These are phyloP conservation scores for Megaleporinus macrocephalus DNA, from an alignment of 2,113 vertebrate species.

Conservation along the genomic window DNA sequence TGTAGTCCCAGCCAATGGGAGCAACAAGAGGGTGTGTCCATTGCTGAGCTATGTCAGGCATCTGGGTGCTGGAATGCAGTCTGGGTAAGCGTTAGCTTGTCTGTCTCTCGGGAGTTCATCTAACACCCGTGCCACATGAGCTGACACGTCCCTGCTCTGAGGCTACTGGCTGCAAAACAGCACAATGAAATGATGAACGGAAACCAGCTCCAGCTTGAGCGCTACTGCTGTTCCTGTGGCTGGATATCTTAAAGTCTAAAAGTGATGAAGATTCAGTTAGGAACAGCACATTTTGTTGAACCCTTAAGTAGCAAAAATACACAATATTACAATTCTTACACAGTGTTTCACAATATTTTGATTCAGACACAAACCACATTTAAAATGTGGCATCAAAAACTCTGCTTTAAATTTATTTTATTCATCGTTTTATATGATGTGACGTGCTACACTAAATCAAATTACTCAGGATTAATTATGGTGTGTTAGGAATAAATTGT, in stretches of 20 bases:
- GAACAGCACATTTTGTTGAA: too few relatives aligned
- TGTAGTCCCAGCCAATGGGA: constrained; percentile 36
- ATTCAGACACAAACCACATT: too few relatives aligned
- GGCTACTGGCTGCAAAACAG: constrained; percentile 7
- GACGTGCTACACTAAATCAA: too few relatives aligned
- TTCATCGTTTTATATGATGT: too few relatives aligned
- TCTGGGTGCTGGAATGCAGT: constrained; percentile 69
- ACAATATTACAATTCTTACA: too few relatives aligned
- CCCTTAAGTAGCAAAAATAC: neutral
- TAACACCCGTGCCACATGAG: constrained; percentile 48
- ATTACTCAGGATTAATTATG: too few relatives aligned
- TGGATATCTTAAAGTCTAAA: too few relatives aligned
- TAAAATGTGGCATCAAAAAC: too few relatives aligned
- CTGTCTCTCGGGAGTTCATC: constrained; percentile 58
- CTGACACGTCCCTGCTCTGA: constrained; percentile 36
- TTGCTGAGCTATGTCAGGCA: constrained; percentile 54
- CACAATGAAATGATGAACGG: constrained; percentile 4
- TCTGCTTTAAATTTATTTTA: too few relatives aligned
- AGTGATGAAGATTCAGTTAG: neutral
- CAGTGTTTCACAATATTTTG: too few relatives aligned
- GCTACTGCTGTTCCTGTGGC: neutral
- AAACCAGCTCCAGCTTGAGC: neutral
- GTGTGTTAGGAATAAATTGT: too few relatives aligned
- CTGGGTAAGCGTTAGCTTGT: constrained; percentile 53
- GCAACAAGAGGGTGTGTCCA: constrained; percentile 31